Base-by-base conservation (phyloP, 2,797 vertebrate species). In the Ceryle rudis region DNA sequence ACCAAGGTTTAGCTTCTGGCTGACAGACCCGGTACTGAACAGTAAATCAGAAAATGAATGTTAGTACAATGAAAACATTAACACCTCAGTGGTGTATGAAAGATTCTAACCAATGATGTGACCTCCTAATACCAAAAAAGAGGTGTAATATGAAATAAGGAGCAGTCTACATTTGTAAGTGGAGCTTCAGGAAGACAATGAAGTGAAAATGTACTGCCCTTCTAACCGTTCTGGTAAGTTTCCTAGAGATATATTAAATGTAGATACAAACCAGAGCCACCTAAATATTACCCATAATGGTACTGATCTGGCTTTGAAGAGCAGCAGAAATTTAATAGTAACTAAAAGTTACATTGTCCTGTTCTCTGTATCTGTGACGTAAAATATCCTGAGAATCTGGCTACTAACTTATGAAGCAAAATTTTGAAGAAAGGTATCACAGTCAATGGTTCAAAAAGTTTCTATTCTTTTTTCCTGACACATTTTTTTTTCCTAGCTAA, bases 41-140 rank as follows among this genome's bases (percentile, higher is more conserved):
- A 5, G 25, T 65, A 92, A 83, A 80, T 69, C 60, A 81, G 58
- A 75, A 85, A 65, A 61, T 29, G 9, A 62, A 61, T 42, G 17
- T 5, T 82, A 58, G 9, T 91, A 88, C 89, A 90, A 91, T 72
- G n/a, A 47, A 84, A 95, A 62, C 54, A 65, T 84, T 85, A 83
- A 9, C 10, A 49, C 14, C 15, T 83, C 55, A 49, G 0, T 67
- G 29, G 16, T 46, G 16, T 79, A 57, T 67, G 57, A 54, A 82
- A 80, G 44, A 39, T 55, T 86, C 20, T 82, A 61, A 84, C 35
- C n/a, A 47, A 42, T 11, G 13, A 52, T 49, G 37, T 65, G 60
- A 91, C 13, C 9, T 79, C 29, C 5, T 74, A 66, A 61, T 69
- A 75, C 8, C 3, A 55, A 69, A 84, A 91, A 25, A 78, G 6